Evolutionary conservation across 2,797 vertebrate species (phyloP).

Genomic region (Calcarius lapponicus): DNA sequence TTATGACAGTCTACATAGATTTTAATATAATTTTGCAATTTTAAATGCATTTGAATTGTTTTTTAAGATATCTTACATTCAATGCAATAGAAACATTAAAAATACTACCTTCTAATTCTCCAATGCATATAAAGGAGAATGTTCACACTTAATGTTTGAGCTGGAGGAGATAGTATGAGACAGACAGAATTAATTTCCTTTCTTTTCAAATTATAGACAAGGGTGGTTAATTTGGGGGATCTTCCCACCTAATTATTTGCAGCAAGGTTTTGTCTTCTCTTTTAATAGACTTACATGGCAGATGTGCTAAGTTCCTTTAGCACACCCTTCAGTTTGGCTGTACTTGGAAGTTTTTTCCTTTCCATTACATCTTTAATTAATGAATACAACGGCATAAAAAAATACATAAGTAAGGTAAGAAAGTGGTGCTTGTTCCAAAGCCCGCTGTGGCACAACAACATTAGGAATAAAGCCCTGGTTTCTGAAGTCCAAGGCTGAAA

Average conservation of each 20-base stretch:
- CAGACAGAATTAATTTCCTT: constrained; percentile 4
- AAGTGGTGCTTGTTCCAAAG: neutral
- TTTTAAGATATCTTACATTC: neutral
- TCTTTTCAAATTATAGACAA: neutral
- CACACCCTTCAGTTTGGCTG: neutral
- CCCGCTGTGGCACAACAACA: neutral
- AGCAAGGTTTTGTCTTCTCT: neutral
- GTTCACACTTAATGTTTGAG: neutral
- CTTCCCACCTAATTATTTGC: neutral
- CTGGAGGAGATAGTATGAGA: neutral
- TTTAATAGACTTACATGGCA: neutral
- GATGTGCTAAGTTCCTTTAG: neutral
- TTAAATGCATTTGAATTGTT: neutral
- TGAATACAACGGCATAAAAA: neutral
- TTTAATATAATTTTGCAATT: neutral
- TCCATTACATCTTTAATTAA: neutral
- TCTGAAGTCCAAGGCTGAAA: neutral
- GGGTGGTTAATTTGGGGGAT: neutral
- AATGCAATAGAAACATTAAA: neutral
- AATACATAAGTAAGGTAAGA: neutral
- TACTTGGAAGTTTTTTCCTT: neutral
- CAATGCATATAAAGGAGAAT: neutral
- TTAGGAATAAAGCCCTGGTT: neutral
- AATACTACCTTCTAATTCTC: neutral
- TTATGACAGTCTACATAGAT: neutral